phyloP scores from a whole-genome alignment of 2,888 invertebrate genomes.

The Drosophila niveifrons region DNA sequence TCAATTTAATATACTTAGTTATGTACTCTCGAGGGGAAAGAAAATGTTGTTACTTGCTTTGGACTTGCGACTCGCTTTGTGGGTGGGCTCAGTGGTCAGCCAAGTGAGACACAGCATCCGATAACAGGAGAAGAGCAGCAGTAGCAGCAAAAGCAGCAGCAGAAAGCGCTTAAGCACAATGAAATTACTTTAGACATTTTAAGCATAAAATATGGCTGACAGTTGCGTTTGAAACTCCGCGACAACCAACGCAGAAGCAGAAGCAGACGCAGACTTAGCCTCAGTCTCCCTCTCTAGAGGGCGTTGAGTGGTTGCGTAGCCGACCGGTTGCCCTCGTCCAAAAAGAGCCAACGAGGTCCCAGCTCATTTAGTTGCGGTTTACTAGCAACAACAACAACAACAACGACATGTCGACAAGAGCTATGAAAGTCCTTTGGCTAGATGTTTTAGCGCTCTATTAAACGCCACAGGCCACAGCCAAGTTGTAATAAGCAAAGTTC shows the following conservation, averaged over 20 bases:
- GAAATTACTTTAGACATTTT: conserved; percentile 79
- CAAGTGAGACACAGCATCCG: conserved; percentile 30
- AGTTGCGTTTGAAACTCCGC: conserved; percentile 63
- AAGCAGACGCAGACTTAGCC: conserved; percentile 15
- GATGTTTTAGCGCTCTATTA: conserved; percentile 54
- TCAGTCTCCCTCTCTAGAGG: too few relatives aligned
- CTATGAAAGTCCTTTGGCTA: conserved; percentile 21
- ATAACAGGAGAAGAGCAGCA: neutral
- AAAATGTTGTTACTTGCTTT: conserved; percentile 1
- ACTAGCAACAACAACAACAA: conserved; percentile 20
- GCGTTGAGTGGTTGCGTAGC: conserved; percentile 3
- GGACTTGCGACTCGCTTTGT: neutral
- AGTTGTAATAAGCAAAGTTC: conserved; percentile 52
- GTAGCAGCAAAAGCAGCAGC: conserved; percentile 10
- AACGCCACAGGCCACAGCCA: conserved; percentile 32
- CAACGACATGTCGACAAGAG: conserved; percentile 12
- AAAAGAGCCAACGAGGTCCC: conserved; percentile 13
- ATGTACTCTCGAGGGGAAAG: conserved; percentile 25
- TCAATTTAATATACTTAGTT: conserved; percentile 75
- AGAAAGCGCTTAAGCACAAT: conserved; percentile 68
- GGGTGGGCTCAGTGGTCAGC: conserved; percentile 32
- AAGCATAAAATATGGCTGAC: conserved; percentile 81
- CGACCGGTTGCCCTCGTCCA: neutral
- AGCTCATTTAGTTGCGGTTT: conserved; percentile 67
- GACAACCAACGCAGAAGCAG: conserved; percentile 42